Conservation (phyloP, 2,113 vertebrate genomes). For the Hippolais icterina region DNA sequence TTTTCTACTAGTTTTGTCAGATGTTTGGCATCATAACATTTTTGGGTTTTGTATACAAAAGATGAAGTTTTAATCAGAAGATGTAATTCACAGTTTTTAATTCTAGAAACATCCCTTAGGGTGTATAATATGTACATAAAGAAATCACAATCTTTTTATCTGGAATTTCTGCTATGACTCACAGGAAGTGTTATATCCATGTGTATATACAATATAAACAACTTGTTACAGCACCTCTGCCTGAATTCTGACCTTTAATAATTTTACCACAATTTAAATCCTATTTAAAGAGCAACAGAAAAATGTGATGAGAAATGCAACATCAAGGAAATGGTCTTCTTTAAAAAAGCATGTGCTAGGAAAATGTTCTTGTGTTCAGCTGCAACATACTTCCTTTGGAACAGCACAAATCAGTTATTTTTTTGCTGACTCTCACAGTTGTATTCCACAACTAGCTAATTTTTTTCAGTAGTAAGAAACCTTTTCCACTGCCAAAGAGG, state of each 20-base stretch:
- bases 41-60: background rate
- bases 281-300: background rate
- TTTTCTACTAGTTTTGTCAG: background rate
- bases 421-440: background rate
- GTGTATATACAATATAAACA: background rate
- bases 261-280: background rate
- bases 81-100: background rate
- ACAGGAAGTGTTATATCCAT: background rate
- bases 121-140: background rate
- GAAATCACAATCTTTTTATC: background rate
- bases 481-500: background rate
- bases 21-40: background rate
- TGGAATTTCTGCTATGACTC: background rate
- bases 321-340: background rate
- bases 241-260: background rate
- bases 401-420: background rate
- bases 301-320: background rate
- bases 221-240: background rate
- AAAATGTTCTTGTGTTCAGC: background rate
- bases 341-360: background rate
- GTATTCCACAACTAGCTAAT: background rate
- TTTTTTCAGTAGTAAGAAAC: background rate
- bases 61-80: background rate
- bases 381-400: background rate
- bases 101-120: background rate